Evolutionary conservation across 2,797 vertebrate species (phyloP), one percentile per base, ranked within the genome.

Genomic region (Phaenicophaeus curvirostris): DNA sequence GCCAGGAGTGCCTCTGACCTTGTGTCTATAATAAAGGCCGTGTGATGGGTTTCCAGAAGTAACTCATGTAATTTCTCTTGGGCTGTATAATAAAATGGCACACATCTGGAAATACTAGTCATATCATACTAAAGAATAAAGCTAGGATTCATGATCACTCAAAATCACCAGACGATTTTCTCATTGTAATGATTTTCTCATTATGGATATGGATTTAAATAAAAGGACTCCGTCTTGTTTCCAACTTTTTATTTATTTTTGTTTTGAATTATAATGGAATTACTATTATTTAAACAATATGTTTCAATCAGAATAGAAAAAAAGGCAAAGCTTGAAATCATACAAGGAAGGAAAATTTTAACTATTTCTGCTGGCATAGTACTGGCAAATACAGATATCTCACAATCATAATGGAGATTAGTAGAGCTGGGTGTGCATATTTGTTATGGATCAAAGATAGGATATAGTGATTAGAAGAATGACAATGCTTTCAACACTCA

Each of bases 381-480:
- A 46, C 44, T 63, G 58, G 53, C 69, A 90, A 86, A 69, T 74
- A 81, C 9, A 68, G 73, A 53, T 79, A 58, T 37, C 68, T 63
- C 67, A 78, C 58, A 85, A 33, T 62, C 37, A 77, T 91, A 89
- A 72, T 78, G 65, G 71, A 57, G 81, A 87, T 89, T 83, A 92
- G 74, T 53, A 66, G 86, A 85, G 25, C 23, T 42, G 84, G 86
- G 75, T 88, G 85, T 89, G 85, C 75, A 74, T 94, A 95, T 97
- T 96, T 96, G 92, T 95, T 94, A 94, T 51, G 73, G 65, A 69
- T 90, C 55, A 74, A 65, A 68, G 80, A 80, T 55, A 82, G 62
- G 94, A 92, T 95, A 63, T 61, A 96, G 73, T 51, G 61, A 68
- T 96, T 96, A 96, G 78, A 89, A 94, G 73, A 95, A 87, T 89